Conservation (phyloP, 2,888 invertebrate genomes). For the Meliscaeva auricollis region DNA sequence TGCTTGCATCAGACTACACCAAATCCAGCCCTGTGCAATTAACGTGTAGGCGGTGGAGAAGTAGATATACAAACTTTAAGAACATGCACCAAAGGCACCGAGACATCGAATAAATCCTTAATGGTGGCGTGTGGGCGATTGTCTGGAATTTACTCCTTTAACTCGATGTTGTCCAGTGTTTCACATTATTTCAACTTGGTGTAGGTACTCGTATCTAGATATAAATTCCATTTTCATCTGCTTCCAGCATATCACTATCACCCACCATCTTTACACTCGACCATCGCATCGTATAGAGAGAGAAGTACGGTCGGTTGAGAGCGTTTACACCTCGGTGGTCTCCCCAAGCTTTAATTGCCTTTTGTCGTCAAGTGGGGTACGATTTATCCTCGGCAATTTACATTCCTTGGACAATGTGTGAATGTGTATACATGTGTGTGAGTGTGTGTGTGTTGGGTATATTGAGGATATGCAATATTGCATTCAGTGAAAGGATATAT, state of each 20-base stretch:
- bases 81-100: slow-evolving; percentile 64
- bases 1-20: too few species aligned
- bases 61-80: slow-evolving; percentile 43
- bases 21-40: slow-evolving; percentile 23
- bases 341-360: slow-evolving; percentile 65
- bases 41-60: slow-evolving; percentile 54
- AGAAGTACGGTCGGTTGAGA: neutral
- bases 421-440: neutral
- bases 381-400: slow-evolving; percentile 65
- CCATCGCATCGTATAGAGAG: neutral
- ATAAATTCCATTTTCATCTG: slow-evolving; percentile 26
- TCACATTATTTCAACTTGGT: slow-evolving; percentile 10
- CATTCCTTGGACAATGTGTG: slow-evolving; percentile 39
- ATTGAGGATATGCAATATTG: slow-evolving; percentile 6
- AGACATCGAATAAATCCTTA: slow-evolving; percentile 73
- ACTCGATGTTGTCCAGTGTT: slow-evolving; percentile 41
- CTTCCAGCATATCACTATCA: neutral
- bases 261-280: neutral
- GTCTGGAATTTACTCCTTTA: slow-evolving; percentile 43
- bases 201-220: neutral
- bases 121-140: slow-evolving; percentile 69
- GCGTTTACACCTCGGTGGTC: slow-evolving; percentile 58
- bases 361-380: slow-evolving; percentile 67
- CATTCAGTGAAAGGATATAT: slow-evolving; percentile 37
- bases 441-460: slow-evolving; percentile 5